Conservation (phyloP, 2,797 vertebrate species). For the Micrastur ruficollis region DNA sequence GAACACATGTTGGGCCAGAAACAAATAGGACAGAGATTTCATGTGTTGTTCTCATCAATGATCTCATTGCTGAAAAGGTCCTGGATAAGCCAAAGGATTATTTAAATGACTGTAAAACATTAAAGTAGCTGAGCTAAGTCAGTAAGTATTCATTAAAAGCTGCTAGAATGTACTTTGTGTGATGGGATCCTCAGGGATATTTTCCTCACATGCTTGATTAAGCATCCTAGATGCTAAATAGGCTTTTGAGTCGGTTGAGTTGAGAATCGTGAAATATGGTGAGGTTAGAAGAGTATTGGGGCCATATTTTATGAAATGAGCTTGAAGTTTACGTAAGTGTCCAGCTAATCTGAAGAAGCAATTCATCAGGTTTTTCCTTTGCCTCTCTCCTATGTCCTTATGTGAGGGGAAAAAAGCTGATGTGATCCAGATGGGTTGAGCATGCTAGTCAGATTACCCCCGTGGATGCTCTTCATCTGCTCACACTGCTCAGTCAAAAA, state of each 20-base stretch:
- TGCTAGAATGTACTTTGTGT: background rate
- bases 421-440: conserved; percentile 30
- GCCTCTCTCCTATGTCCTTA: background rate
- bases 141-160: conserved; percentile 11
- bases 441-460: background rate
- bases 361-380: conserved; percentile 9
- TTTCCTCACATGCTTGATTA: background rate
- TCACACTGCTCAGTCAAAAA: background rate
- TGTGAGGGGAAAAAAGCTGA: background rate
- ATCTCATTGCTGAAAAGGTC: conserved; percentile 45
- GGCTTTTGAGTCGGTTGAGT: background rate
- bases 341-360: background rate
- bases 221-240: background rate
- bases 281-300: background rate
- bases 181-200: background rate
- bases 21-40: background rate
- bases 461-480: background rate
- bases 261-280: background rate
- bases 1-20: background rate
- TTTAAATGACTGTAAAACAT: conserved; percentile 13
- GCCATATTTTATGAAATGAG: background rate
- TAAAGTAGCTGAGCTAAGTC: conserved; percentile 19
- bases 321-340: background rate
- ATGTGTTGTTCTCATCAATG: conserved; percentile 54
- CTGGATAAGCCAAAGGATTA: conserved; percentile 30